Percentiles rank a stretch among this genome's conserved stretches.
phyloP scores from a whole-genome alignment of 1,140 invertebrate species.

The Drosophila dunni region DNA sequence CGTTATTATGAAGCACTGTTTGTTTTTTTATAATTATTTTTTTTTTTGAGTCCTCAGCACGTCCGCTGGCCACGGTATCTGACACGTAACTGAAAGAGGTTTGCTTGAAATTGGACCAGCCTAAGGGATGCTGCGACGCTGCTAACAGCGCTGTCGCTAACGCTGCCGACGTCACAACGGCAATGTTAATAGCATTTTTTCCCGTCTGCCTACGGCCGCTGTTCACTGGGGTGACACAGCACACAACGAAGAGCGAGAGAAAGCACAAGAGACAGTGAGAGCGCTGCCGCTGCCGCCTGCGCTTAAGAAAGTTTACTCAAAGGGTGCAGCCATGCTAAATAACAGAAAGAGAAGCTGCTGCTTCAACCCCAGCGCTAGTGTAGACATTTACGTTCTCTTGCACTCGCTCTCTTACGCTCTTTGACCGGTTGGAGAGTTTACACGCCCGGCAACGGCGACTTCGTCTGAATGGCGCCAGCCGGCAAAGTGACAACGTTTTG shows the following conservation, averaged over 20 bases:
- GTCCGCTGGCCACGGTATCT: slow-evolving; percentile 66
- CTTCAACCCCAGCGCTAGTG: slow-evolving; percentile 40
- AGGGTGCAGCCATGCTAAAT: slow-evolving; percentile 57
- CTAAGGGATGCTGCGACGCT: slow-evolving; percentile 68
- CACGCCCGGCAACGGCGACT: slow-evolving; percentile 33
- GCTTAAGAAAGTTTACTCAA: slow-evolving; percentile 45
- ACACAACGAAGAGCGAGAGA: slow-evolving; percentile 6
- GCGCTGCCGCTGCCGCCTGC: slow-evolving; percentile 40
- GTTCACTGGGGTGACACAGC: slow-evolving; percentile 22
- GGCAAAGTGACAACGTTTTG: slow-evolving; percentile 55
- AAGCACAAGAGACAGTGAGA: slow-evolving; percentile 17
- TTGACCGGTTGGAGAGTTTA: slow-evolving; percentile 15
- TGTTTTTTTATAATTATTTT: not conserved
- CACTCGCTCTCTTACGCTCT: slow-evolving; percentile 8
- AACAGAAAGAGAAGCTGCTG: not conserved
- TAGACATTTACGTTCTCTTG: slow-evolving; percentile 32
- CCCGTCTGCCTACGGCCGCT: slow-evolving; percentile 37
- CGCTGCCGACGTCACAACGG: slow-evolving; percentile 27
- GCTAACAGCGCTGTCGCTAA: not conserved
- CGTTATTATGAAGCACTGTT: not conserved
- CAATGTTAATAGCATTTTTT: slow-evolving; percentile 42
- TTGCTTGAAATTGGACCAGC: slow-evolving; percentile 46
- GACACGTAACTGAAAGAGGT: slow-evolving; percentile 70
- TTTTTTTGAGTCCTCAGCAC: slow-evolving; percentile 21
- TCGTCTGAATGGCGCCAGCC: slow-evolving; percentile 64